These are phyloP conservation scores for Rugalucina vietnamica DNA, from an alignment of 2,888 invertebrate species.

Conservation along the genomic window DNA sequence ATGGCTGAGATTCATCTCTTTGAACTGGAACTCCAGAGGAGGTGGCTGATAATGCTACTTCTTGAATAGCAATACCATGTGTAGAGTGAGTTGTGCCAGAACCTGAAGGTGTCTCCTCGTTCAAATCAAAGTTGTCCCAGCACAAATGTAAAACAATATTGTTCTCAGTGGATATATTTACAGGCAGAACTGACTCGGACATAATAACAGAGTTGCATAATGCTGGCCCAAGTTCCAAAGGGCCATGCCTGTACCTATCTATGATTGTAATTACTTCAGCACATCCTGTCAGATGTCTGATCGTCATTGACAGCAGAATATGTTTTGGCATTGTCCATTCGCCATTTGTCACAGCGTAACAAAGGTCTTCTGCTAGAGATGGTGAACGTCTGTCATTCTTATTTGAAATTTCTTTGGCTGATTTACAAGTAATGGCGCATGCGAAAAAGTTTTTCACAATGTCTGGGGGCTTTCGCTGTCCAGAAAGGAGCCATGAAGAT, in stretches of 20 bases:
- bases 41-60: slow-evolving; percentile 10
- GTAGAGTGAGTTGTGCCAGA: slow-evolving; percentile 33
- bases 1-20: not conserved
- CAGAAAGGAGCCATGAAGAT: not conserved
- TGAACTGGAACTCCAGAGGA: not conserved
- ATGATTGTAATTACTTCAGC: slow-evolving; percentile 21
- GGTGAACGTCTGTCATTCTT: not conserved
- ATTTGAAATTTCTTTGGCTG: not conserved
- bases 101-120: slow-evolving; percentile 5
- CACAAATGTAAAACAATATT: slow-evolving; percentile 16
- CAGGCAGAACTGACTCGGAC: slow-evolving; percentile 13
- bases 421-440: not conserved
- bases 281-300: slow-evolving; percentile 31
- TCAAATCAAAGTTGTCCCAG: slow-evolving; percentile 38
- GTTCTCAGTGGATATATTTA: not conserved
- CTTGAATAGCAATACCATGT: slow-evolving; percentile 38
- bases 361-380: slow-evolving; percentile 22
- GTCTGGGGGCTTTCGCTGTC: not conserved
- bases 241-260: slow-evolving; percentile 24
- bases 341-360: slow-evolving; percentile 24
- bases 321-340: slow-evolving; percentile 32
- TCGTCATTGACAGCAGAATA: slow-evolving; percentile 22
- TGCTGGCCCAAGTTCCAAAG: slow-evolving; percentile 31
- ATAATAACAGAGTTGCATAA: slow-evolving; percentile 19
- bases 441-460: not conserved